phyloP scores from a whole-genome alignment of 1,140 invertebrate species.

The Ptiloglossa arizonensis region DNA sequence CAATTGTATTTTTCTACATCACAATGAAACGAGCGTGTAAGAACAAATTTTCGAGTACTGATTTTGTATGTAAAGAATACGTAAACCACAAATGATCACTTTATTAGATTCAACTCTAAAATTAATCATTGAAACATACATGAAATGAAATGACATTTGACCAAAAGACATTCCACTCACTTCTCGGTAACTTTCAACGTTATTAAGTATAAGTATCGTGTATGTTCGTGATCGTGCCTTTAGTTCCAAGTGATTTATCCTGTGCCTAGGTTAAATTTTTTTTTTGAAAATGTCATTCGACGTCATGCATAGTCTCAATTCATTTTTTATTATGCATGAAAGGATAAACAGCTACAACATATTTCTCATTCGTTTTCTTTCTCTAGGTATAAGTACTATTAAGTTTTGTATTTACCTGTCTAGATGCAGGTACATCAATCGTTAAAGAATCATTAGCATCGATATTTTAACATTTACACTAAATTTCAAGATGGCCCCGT shows the following conservation, averaged over 20 bases:
- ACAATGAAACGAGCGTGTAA: slow-evolving; percentile 5
- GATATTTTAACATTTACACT: background rate
- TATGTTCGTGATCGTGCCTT: background rate
- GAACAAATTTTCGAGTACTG: background rate
- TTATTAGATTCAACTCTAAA: slow-evolving; percentile 4
- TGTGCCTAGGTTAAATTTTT: background rate
- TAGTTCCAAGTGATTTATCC: background rate
- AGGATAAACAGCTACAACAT: background rate
- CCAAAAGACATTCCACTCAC: no score
- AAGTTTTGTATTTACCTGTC: no score
- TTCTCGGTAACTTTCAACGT: background rate
- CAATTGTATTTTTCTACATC: slow-evolving; percentile 16
- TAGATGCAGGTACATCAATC: background rate
- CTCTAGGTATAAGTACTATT: no score
- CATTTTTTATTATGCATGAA: background rate
- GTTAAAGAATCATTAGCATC: background rate
- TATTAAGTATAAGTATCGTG: background rate
- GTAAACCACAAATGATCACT: background rate
- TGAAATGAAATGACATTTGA: slow-evolving; percentile 8
- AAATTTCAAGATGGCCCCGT: background rate
- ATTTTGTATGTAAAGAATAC: background rate
- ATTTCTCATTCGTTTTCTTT: background rate
- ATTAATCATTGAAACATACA: background rate
- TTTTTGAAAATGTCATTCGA: background rate
- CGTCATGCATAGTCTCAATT: background rate